Conservation (phyloP, 2,113 vertebrate genomes). For the Rana temporaria region DNA sequence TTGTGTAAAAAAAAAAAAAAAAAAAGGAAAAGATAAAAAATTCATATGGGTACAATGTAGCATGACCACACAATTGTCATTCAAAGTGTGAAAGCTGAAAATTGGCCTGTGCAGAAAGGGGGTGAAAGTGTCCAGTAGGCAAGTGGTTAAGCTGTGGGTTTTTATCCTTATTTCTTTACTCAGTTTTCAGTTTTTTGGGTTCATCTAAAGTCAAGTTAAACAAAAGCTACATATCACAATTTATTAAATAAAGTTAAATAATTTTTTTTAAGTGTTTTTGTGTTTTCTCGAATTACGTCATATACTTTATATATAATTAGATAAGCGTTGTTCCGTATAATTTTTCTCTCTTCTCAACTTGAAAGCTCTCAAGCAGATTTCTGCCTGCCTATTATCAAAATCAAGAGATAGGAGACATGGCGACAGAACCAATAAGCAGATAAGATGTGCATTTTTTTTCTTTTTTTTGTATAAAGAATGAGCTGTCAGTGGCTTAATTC, state of each 20-base stretch:
- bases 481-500: constrained; percentile 4
- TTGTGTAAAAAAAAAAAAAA: no score
- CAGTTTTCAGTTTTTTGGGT: no score
- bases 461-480: neutral
- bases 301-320: neutral
- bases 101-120: no score
- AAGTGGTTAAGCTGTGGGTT: no score
- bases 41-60: no score
- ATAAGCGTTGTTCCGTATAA: neutral
- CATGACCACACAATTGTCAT: no score
- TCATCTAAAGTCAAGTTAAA: no score
- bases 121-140: no score
- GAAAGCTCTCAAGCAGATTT: constrained; percentile 5
- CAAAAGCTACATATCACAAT: neutral
- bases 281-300: neutral
- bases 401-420: neutral
- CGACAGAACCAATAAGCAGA: neutral
- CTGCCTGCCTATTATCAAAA: constrained; percentile 8
- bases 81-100: no score
- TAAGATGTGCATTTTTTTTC: neutral
- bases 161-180: neutral
- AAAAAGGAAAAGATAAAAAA: no score
- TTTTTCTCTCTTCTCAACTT: neutral
- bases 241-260: neutral
- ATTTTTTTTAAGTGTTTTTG: neutral